Evolutionary conservation across 2,113 vertebrate species (phyloP).

Genomic region (Tachysurus fulvidraco): DNA sequence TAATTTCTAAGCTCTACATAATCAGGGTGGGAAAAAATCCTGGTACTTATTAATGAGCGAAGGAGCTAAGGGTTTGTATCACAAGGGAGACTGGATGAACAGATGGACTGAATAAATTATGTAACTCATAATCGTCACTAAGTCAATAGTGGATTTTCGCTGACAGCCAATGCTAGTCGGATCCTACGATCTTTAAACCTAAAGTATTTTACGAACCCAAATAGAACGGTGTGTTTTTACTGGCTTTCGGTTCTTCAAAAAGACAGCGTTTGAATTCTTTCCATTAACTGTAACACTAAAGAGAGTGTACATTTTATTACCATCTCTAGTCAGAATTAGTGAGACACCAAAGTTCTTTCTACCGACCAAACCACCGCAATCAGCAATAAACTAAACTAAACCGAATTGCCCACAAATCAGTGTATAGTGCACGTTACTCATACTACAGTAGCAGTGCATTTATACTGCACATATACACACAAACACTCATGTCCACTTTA

Average conservation of each 20-base stretch:
- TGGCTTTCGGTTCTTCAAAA: neutral
- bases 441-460: neutral
- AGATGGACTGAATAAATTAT: constrained; percentile 54
- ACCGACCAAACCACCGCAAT: neutral
- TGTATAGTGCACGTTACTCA: neutral
- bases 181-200: neutral
- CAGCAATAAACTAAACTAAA: neutral
- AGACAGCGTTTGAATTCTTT: neutral
- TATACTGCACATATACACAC: neutral
- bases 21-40: neutral
- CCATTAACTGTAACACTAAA: neutral
- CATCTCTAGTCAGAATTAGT: neutral
- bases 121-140: constrained; percentile 37
- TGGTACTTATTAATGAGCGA: constrained; percentile 40
- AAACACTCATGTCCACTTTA: too few relatives aligned
- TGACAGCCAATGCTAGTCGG: constrained; percentile 1
- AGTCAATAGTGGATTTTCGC: constrained; percentile 26
- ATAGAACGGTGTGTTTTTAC: neutral
- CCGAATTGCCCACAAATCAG: neutral
- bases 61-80: constrained; percentile 35
- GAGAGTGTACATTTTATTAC: neutral
- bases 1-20: constrained; percentile 35
- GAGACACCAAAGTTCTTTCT: neutral
- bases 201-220: neutral
- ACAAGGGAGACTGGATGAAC: constrained; percentile 33